Conservation (phyloP, 2,888 invertebrate genomes). For the Crossocerus cetratus region DNA sequence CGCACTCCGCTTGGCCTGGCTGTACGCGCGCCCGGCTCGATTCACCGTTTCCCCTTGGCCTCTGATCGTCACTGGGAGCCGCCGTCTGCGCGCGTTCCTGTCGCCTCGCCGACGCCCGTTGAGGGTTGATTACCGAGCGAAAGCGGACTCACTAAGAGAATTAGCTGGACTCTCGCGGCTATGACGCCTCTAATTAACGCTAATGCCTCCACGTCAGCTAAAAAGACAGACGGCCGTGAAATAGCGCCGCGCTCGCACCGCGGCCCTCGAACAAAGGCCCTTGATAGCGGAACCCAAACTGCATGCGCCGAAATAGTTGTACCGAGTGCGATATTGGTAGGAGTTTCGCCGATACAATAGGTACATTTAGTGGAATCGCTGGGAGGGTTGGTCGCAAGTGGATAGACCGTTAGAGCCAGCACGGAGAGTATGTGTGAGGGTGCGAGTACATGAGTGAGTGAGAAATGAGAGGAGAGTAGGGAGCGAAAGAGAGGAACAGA, state of each 20-base stretch:
- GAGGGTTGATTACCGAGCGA: background rate
- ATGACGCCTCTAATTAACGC: background rate
- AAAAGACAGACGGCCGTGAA: background rate
- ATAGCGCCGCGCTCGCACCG: background rate
- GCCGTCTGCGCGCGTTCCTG: too few relatives aligned
- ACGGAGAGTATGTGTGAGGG: slow-evolving; percentile 9
- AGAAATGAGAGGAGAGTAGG: slow-evolving; percentile 29
- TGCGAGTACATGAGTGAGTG: slow-evolving; percentile 6
- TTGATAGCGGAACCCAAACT: slow-evolving; percentile 27
- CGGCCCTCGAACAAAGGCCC: background rate
- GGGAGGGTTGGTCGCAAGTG: background rate
- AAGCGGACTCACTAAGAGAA: background rate
- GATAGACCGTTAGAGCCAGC: slow-evolving; percentile 19
- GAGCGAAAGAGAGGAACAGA: background rate
- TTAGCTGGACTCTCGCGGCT: background rate
- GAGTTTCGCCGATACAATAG: slow-evolving; percentile 49
- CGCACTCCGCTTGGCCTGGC: too few relatives aligned
- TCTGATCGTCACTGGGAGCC: too few relatives aligned
- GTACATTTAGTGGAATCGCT: slow-evolving; percentile 49
- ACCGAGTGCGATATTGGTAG: slow-evolving; percentile 42
- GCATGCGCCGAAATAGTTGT: slow-evolving; percentile 37
- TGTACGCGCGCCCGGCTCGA: too few relatives aligned
- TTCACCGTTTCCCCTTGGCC: too few relatives aligned
- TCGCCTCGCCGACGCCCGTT: too few relatives aligned
- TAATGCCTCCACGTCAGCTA: background rate